phyloP scores from a whole-genome alignment of 1,140 invertebrate species.

The Samia ricini region DNA sequence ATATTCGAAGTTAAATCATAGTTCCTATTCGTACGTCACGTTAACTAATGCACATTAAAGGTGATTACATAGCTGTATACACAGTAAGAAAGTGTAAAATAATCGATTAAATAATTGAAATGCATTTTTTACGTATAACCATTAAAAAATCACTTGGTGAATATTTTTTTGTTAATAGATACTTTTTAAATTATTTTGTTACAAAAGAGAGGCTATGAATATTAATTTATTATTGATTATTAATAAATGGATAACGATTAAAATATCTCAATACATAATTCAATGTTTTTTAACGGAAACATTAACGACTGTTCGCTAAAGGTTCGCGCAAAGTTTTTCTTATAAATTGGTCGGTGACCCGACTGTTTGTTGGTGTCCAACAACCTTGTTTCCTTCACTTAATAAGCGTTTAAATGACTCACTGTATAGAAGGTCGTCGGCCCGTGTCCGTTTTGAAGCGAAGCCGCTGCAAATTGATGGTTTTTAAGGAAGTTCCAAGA shows the following conservation, averaged over 20 bases:
- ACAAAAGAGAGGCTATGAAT: too few relatives aligned
- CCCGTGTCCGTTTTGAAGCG: constrained; percentile 41
- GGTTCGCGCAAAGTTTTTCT: not conserved
- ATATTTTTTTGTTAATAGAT: too few relatives aligned
- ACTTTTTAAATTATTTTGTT: too few relatives aligned
- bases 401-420: constrained; percentile 56
- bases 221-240: too few relatives aligned
- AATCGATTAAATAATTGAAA: too few relatives aligned
- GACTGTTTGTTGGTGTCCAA: constrained; percentile 21
- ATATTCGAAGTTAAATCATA: too few relatives aligned
- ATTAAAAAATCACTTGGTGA: too few relatives aligned
- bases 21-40: too few relatives aligned
- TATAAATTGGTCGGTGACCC: not conserved
- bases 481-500: constrained; percentile 39
- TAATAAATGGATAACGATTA: not conserved
- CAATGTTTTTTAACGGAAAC: not conserved
- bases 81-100: too few relatives aligned
- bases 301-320: not conserved
- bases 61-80: too few relatives aligned
- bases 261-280: not conserved
- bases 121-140: too few relatives aligned
- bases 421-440: constrained; percentile 55
- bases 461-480: constrained; percentile 57
- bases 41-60: too few relatives aligned
- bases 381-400: constrained; percentile 46